These are phyloP conservation scores for Amazona finschi DNA, from an alignment of 2,797 vertebrate species.

Conservation along the genomic window DNA sequence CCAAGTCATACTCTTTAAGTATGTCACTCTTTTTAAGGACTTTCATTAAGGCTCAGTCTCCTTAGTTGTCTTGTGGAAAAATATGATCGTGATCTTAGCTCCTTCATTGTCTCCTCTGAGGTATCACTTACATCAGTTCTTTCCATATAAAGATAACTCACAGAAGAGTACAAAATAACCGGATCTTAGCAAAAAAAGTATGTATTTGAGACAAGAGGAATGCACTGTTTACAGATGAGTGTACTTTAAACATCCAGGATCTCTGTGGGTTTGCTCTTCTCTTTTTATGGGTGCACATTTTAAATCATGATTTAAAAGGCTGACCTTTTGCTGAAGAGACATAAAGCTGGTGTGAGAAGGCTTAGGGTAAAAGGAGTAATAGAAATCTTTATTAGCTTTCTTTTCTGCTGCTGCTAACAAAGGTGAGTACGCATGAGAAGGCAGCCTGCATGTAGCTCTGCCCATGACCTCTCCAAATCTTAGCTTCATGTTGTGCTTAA, in stretches of 20 bases:
- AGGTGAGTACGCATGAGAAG: neutral
- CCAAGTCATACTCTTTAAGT: neutral
- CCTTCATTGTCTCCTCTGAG: neutral
- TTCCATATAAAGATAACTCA: neutral
- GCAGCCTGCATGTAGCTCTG: neutral
- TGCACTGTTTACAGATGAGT: neutral
- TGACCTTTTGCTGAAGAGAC: neutral
- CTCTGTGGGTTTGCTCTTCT: constrained; percentile 7
- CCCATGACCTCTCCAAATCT: neutral
- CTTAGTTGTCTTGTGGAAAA: neutral
- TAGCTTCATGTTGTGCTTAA: neutral
- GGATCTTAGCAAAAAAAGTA: neutral
- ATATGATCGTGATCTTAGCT: neutral
- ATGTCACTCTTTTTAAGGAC: neutral
- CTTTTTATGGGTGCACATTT: neutral
- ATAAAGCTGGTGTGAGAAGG: neutral
- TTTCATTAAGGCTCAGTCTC: neutral
- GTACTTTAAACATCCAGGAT: constrained; percentile 7
- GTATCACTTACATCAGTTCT: neutral
- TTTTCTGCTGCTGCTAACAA: neutral
- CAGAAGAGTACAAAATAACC: neutral
- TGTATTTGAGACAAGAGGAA: neutral
- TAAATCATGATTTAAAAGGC: neutral
- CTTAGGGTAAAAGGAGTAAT: neutral
- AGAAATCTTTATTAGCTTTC: neutral